Evolutionary conservation across 2,888 invertebrate species (phyloP), one percentile per base, ranked within the genome.

Genomic region (Argyra leucocephala): DNA sequence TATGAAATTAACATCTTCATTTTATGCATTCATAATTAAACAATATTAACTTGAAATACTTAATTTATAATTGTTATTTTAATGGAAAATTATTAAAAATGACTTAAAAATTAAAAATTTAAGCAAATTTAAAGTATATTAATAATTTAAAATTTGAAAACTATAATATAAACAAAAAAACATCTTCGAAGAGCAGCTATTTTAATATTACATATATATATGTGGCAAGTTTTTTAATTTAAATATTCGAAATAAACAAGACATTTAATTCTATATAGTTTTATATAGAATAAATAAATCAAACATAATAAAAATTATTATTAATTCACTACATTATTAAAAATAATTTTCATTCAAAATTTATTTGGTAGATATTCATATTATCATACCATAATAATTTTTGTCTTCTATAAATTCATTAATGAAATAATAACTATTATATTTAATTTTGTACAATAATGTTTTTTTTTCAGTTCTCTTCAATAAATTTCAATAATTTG

Each of bases 151-250:
- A 37, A 37, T 10, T 12, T 12, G n/a, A 48, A 48, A 48, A 48
- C 18, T n/a, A n/a, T n/a, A 48, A 48, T 48, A 18, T 48, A 18
- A 48, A n/a, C 48, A 12, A 48, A 18, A 48, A 48, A n/a, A n/a
- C n/a, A n/a, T n/a, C 48, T 48, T 48, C 48, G 5, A 48, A 48
- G 48, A 48, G 48, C 48, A 48, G 48, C 48, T 48, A 48, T 48
- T 18, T 5, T 5, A 18, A 9, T 48, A 48, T 12, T 48, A 48
- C n/a, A 18, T 18, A 12, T 48, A 15, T 18, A 18, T 48, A 5
- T 48, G 48, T 48, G 48, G 18, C 48, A 48, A 48, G 48, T 48
- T 48, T 3, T 48, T 5, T 3, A 48, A 48, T 18, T 18, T 2
- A 48, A 48, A 48, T 12, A 48, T 5, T 4, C 1, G 18, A 48